Conservation (phyloP, 2,113 vertebrate species). For the Ammodramus savannarum region DNA sequence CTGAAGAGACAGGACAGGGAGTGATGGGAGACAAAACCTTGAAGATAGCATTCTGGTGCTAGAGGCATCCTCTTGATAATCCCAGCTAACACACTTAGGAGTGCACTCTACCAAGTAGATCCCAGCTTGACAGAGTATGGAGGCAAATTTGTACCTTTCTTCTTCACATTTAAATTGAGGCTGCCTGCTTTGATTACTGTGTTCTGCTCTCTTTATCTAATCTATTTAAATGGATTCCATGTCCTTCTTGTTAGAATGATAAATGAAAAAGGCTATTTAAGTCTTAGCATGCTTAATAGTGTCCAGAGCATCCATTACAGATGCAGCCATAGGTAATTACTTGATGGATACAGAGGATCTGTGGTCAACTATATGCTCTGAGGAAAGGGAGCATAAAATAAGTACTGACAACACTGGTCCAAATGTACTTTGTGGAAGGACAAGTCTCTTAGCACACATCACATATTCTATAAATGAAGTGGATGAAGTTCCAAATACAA, state of each 20-base stretch:
- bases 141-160: neutral
- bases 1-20: neutral
- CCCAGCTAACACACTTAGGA: neutral
- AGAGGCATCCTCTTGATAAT: neutral
- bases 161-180: neutral
- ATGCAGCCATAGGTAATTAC: neutral
- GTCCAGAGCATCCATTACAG: neutral
- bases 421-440: neutral
- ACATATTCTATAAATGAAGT: neutral
- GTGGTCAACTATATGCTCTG: neutral
- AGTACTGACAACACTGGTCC: neutral
- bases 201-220: neutral
- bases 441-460: neutral
- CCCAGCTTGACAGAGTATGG: neutral
- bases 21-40: neutral
- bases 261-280: neutral
- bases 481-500: neutral
- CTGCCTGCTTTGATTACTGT: neutral
- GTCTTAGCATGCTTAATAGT: neutral
- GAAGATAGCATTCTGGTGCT: neutral
- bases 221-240: neutral
- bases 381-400: neutral
- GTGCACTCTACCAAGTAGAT: rapidly evolving
- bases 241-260: neutral
- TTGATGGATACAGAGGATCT: neutral